A percentile compares a stretch with the other conserved stretches of the same genome.
These are phyloP conservation scores for Auanema freiburgensis DNA, from an alignment of 2,888 invertebrate genomes.

Conservation along the genomic window DNA sequence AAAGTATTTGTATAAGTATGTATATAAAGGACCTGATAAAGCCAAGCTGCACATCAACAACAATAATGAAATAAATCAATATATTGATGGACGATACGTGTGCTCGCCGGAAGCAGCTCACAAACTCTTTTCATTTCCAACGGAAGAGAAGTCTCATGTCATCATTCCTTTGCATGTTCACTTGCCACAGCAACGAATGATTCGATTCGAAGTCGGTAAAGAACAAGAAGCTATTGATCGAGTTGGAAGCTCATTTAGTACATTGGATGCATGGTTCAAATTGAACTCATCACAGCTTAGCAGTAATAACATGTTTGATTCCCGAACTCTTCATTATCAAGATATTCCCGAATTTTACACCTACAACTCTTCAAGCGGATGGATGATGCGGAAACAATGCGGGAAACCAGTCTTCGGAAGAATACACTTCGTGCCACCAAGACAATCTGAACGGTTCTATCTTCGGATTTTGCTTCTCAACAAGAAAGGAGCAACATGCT, in stretches of 20 bases:
- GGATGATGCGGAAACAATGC: too few relatives aligned
- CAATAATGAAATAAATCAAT: slow-evolving; percentile 23
- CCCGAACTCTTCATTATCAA: too few relatives aligned
- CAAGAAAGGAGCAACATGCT: background rate
- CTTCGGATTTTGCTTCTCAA: too few relatives aligned
- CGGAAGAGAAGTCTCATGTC: slow-evolving; percentile 5
- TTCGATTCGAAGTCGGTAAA: background rate
- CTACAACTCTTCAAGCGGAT: too few relatives aligned
- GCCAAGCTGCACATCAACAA: slow-evolving; percentile 5
- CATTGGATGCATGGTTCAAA: too few relatives aligned
- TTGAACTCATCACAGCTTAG: too few relatives aligned
- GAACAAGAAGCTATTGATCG: background rate
- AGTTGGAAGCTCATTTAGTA: too few relatives aligned
- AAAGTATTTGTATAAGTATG: slow-evolving; percentile 33
- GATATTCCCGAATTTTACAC: too few relatives aligned
- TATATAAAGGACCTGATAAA: slow-evolving; percentile 48
- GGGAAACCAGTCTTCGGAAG: too few relatives aligned
- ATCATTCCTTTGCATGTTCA: slow-evolving; percentile 4
- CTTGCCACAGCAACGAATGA: background rate
- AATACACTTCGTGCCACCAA: too few relatives aligned
- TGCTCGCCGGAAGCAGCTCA: slow-evolving; percentile 33
- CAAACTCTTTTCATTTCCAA: slow-evolving; percentile 14
- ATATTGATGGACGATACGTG: slow-evolving; percentile 28
- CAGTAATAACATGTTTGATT: too few relatives aligned
- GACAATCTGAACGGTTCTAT: too few relatives aligned